Evolutionary conservation across 1,140 invertebrate species (phyloP), one percentile per base, ranked within the genome.

Genomic region (Pectinophora gossypiella): DNA sequence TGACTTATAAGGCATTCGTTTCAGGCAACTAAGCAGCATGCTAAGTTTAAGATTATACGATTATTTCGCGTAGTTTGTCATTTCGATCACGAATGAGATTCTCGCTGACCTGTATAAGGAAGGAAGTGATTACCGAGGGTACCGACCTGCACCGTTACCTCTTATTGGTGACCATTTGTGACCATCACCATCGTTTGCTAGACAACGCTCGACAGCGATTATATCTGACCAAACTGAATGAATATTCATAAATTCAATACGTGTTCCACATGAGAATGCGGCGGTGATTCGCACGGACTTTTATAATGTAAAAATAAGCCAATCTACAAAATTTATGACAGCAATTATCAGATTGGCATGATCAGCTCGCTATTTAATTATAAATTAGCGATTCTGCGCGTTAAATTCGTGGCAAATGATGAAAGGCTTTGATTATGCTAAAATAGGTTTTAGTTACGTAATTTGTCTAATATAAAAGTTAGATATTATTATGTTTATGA

Each of bases 101-200:
- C 79, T 81, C 67, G 76, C 69, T 55, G 44, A 55, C 45, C 76
- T 75, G 66, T 70, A 82, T 76, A 82, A 84, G 83, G 78, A 76
- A 76, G 74, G 72, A 76, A 73, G 68, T 73, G 71, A 81, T 84
- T 82, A 79, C 68, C 72, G 76, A 71, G 77, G 83, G 83, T 84
- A 73, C 52, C 71, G 79, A 84, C 80, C 80, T 45, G 71, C 38
- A 83, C 80, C 83, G 83, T 86, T 86, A 85, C 49, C 61, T 61
- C 46, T 59, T 59, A 60, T 68, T 71, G 65, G 59, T 56, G 49
- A 67, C 64, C 65, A 62, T 66, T 70, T 68, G 56, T 65, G 68
- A 58, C 47, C 51, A 49, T 55, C 54, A 54, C 21, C 48, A 16
- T 52, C 46, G 43, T 48, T 59, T 57, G 48, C 51, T 23, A 35